A percentile compares a stretch with the other conserved stretches of the same genome.
phyloP scores from a whole-genome alignment of 37 sponge, comb jelly and placozoan genomes.

The Spongia lamella region DNA sequence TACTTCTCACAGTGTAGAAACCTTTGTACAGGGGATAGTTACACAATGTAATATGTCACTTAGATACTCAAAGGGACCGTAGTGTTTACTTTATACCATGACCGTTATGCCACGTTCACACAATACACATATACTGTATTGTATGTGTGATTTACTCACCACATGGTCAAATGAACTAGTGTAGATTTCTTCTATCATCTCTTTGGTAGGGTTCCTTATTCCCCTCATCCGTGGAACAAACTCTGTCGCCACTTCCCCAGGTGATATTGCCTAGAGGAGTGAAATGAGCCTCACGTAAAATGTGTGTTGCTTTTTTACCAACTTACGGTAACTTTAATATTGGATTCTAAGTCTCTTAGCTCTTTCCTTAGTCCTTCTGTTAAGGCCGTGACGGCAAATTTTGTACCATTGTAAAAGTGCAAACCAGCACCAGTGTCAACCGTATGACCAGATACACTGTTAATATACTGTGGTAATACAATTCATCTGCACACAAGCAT shows the following conservation, averaged over 20 bases:
- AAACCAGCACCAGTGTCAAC: too few species aligned
- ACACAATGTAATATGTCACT: too few species aligned
- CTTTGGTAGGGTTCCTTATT: slow-evolving; percentile 33
- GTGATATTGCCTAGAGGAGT: slow-evolving; percentile 56
- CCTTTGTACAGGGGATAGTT: too few species aligned
- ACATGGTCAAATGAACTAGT: background rate
- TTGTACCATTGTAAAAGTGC: slow-evolving; percentile 77
- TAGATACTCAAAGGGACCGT: too few species aligned
- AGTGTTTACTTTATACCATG: too few species aligned
- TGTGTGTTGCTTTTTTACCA: background rate
- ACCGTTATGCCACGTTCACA: background rate
- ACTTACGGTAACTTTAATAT: slow-evolving; percentile 68
- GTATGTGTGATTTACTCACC: background rate
- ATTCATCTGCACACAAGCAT: too few species aligned
- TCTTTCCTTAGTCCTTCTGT: slow-evolving; percentile 76
- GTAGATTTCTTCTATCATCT: slow-evolving; percentile 41
- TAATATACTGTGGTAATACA: too few species aligned
- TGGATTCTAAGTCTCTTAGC: slow-evolving; percentile 66
- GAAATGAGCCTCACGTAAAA: background rate
- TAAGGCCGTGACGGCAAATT: slow-evolving; percentile 80
- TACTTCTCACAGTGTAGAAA: too few species aligned
- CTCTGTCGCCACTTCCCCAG: slow-evolving; percentile 76
- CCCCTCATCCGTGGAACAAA: slow-evolving; percentile 41
- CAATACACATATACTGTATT: background rate
- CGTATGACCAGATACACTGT: too few species aligned